phyloP scores from a whole-genome alignment of 2,888 invertebrate genomes.

The Autographa pulchrina region DNA sequence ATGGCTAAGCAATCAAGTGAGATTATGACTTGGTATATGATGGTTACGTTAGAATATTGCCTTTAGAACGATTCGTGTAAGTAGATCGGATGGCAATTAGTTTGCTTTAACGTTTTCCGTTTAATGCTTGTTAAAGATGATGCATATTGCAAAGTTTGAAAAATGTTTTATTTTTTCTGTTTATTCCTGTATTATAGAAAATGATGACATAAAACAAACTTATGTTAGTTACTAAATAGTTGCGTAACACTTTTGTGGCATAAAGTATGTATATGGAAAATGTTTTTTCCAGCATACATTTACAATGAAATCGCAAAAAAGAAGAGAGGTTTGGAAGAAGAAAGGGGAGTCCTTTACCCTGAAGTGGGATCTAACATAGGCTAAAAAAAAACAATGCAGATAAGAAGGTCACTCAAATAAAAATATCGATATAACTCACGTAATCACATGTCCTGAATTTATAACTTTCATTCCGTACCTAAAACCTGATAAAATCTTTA shows the following conservation, averaged over 20 bases:
- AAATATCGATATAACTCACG: no score
- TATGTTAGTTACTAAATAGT: no score
- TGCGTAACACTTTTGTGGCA: no score
- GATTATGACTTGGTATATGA: slow-evolving; percentile 54
- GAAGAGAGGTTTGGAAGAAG: no score
- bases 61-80: slow-evolving; percentile 26
- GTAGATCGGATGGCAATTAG: neutral
- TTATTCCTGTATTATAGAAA: no score
- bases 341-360: no score
- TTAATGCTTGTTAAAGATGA: neutral
- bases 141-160: neutral
- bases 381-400: neutral
- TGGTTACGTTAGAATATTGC: slow-evolving; percentile 39
- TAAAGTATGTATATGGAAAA: no score
- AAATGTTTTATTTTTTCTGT: neutral
- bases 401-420: neutral
- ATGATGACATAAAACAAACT: no score
- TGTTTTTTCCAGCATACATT: no score
- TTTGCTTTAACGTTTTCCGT: neutral
- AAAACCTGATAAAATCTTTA: slow-evolving; percentile 38
- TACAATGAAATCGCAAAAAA: no score
- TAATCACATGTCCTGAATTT: neutral
- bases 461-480: neutral
- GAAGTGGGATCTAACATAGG: no score
- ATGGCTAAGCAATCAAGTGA: slow-evolving; percentile 58